phyloP scores from a whole-genome alignment of 2,113 vertebrate species.

The Pithys albifrons region DNA sequence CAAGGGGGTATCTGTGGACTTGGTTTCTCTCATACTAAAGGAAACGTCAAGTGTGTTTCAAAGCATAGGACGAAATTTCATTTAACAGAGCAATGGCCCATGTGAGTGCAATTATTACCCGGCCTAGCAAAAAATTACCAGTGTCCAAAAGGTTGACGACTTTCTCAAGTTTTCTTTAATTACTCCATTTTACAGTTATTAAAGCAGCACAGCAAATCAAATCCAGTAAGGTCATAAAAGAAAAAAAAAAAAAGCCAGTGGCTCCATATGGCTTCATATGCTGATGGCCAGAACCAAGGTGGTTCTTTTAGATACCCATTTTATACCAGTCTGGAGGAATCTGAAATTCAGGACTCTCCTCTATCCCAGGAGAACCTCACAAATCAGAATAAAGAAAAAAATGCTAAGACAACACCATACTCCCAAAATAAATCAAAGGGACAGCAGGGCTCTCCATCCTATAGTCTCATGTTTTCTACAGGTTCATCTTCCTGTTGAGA shows the following conservation, averaged over 20 bases:
- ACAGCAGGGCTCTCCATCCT: not conserved
- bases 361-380: not conserved
- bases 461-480: not conserved
- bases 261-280: not conserved
- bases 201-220: not conserved
- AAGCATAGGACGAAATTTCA: constrained; percentile 49
- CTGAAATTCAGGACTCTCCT: not conserved
- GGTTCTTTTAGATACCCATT: not conserved
- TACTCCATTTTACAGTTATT: not conserved
- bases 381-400: not conserved
- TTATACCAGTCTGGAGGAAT: not conserved
- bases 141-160: constrained; percentile 9
- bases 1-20: not conserved
- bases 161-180: constrained; percentile 42
- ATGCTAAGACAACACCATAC: accelerated
- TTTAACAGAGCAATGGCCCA: constrained; percentile 59
- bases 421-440: not conserved
- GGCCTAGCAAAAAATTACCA: constrained; percentile 28
- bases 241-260: not conserved
- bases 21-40: not conserved
- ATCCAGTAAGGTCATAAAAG: not conserved
- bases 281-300: not conserved
- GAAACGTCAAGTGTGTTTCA: constrained; percentile 36
- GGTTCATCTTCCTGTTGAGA: not conserved
- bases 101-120: not conserved